Conservation (phyloP, 2,797 vertebrate species). For the Chrysolophus pictus region DNA sequence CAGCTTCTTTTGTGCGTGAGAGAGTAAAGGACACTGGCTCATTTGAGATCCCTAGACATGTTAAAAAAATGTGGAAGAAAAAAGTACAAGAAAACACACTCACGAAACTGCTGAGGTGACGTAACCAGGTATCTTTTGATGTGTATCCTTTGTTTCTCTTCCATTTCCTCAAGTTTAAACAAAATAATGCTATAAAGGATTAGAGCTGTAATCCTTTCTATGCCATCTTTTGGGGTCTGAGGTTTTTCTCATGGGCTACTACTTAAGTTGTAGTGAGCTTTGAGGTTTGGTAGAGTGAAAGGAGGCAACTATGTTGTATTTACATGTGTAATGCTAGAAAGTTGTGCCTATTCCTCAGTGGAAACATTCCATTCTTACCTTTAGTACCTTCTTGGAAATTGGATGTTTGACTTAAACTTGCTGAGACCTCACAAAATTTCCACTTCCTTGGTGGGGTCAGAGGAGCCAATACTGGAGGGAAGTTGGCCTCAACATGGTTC, state of each 20-base stretch:
- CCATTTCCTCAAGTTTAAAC: slow-evolving; percentile 8
- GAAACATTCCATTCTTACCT: background rate
- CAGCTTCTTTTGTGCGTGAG: background rate
- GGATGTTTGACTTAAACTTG: background rate
- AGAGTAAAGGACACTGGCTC: slow-evolving; percentile 39
- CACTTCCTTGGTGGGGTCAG: background rate
- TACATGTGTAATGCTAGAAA: background rate
- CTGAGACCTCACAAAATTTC: background rate
- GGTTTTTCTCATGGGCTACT: slow-evolving; percentile 6
- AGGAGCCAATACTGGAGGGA: background rate
- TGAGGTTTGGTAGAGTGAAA: background rate
- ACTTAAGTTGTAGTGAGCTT: slow-evolving; percentile 19
- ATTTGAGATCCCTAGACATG: slow-evolving; percentile 30
- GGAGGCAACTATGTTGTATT: background rate
- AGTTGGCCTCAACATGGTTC: background rate
- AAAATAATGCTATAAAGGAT: background rate
- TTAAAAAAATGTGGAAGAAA: background rate
- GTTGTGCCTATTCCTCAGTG: background rate
- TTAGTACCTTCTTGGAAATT: background rate
- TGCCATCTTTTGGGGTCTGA: background rate
- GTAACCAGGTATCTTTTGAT: background rate
- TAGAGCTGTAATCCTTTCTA: background rate
- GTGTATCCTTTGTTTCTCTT: background rate
- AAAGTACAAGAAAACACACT: slow-evolving; percentile 14
- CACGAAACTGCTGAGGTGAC: background rate